Evolutionary conservation across 1,140 invertebrate species (phyloP).

Genomic region (Pseudomyrmex cubaensis): DNA sequence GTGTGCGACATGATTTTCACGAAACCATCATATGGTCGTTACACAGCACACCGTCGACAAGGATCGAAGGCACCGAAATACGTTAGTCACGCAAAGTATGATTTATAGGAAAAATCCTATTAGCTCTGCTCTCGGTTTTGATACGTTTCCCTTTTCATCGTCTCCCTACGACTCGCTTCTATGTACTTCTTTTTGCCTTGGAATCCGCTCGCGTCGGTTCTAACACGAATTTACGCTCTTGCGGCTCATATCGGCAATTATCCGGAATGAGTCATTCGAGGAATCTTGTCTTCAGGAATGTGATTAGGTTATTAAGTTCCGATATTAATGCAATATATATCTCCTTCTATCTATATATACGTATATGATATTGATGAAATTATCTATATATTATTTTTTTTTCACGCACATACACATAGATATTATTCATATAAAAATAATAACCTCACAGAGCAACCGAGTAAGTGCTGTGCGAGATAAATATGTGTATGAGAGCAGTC

Average conservation of each 20-base stretch:
- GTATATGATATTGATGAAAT: too few species aligned
- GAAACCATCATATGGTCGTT: constrained; percentile 65
- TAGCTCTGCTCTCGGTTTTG: constrained; percentile 47
- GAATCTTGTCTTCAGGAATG: background rate
- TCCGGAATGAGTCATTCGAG: constrained; percentile 32
- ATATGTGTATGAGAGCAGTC: background rate
- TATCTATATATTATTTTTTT: too few species aligned
- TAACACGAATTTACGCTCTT: constrained; percentile 33
- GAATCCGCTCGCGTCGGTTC: background rate
- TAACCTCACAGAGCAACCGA: background rate
- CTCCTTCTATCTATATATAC: too few species aligned
- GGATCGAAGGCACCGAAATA: constrained; percentile 51
- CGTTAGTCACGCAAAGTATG: constrained; percentile 63
- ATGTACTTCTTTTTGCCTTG: background rate
- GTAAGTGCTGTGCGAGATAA: background rate
- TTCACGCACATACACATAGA: background rate
- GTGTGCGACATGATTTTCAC: constrained; percentile 45
- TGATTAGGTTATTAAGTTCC: constrained; percentile 30
- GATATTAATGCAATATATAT: constrained; percentile 1
- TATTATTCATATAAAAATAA: background rate
- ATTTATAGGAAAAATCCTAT: constrained; percentile 73
- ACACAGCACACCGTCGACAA: constrained; percentile 16
- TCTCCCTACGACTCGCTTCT: constrained; percentile 1
- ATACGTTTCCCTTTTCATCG: constrained; percentile 19
- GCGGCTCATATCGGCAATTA: constrained; percentile 26